These are phyloP conservation scores for Zoanthus sansibaricus DNA, from an alignment of 92 coral and sea anemone genomes.

Conservation along the genomic window DNA sequence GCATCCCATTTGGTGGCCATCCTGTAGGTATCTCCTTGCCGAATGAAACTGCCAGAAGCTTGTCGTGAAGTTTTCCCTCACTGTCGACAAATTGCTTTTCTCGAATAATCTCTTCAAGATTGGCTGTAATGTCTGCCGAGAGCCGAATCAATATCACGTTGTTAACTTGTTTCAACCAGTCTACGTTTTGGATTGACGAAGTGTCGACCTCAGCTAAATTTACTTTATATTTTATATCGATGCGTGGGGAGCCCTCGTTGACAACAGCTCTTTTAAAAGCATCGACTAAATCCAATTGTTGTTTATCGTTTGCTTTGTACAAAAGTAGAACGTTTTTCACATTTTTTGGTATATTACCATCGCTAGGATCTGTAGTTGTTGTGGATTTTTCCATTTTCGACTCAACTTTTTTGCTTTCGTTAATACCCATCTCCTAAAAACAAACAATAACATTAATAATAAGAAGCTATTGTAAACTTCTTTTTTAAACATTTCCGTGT, in stretches of 20 bases:
- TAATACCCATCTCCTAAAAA: slow-evolving; percentile 31
- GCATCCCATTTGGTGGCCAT: slow-evolving; percentile 86
- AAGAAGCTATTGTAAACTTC: not conserved
- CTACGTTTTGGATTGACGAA: slow-evolving; percentile 43
- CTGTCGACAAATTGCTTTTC: slow-evolving; percentile 74
- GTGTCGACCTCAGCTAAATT: slow-evolving; percentile 17
- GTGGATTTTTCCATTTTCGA: not conserved
- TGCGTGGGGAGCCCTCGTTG: not conserved
- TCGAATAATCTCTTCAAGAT: slow-evolving; percentile 59
- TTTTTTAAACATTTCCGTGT: not conserved
- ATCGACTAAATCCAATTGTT: slow-evolving; percentile 69
- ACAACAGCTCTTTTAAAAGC: slow-evolving; percentile 83
- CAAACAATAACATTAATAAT: not conserved
- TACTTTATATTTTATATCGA: slow-evolving; percentile 27
- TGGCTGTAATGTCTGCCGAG: slow-evolving; percentile 69
- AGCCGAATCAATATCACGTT: slow-evolving; percentile 84
- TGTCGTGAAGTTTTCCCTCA: slow-evolving; percentile 72
- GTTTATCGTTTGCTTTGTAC: slow-evolving; percentile 68
- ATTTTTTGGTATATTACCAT: slow-evolving; percentile 27
- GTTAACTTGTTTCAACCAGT: slow-evolving; percentile 82
- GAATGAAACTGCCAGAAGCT: slow-evolving; percentile 80
- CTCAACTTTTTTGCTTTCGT: slow-evolving; percentile 22
- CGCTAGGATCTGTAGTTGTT: not conserved
- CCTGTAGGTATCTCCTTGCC: slow-evolving; percentile 72
- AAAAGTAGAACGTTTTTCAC: slow-evolving; percentile 69